phyloP scores from a whole-genome alignment of 1,140 invertebrate species.

The Pemphigus obesinymphae region DNA sequence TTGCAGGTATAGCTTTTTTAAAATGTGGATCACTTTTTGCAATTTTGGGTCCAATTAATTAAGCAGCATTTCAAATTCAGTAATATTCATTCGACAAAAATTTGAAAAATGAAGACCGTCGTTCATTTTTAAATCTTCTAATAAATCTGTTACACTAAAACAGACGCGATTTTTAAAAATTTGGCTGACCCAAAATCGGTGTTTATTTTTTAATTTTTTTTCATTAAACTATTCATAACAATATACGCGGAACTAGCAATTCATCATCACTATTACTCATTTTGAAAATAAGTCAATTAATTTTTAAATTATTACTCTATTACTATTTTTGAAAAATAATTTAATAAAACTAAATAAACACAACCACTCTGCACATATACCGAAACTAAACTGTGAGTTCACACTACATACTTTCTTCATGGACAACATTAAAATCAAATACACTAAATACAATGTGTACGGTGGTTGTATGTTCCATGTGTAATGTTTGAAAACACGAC shows the following conservation, averaged over 20 bases:
- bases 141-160: neutral
- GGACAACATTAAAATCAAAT: neutral
- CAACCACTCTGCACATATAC: neutral
- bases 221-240: neutral
- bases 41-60: neutral
- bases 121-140: neutral
- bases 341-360: neutral
- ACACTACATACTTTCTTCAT: neutral
- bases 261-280: neutral
- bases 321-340: no score
- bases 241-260: neutral
- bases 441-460: no score
- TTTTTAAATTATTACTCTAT: no score
- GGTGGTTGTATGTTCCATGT: no score
- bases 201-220: neutral
- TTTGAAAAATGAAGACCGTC: neutral
- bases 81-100: conserved; percentile 43
- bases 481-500: no score
- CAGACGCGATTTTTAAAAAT: neutral
- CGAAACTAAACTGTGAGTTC: neutral
- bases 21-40: neutral
- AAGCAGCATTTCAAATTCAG: neutral
- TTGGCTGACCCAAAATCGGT: neutral
- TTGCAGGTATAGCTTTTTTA: neutral
- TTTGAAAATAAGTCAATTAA: no score